Percentiles rank a stretch among this genome's conserved stretches.
Evolutionary conservation across 1,140 invertebrate species (phyloP).

Genomic region (Rhysida immarginata): DNA sequence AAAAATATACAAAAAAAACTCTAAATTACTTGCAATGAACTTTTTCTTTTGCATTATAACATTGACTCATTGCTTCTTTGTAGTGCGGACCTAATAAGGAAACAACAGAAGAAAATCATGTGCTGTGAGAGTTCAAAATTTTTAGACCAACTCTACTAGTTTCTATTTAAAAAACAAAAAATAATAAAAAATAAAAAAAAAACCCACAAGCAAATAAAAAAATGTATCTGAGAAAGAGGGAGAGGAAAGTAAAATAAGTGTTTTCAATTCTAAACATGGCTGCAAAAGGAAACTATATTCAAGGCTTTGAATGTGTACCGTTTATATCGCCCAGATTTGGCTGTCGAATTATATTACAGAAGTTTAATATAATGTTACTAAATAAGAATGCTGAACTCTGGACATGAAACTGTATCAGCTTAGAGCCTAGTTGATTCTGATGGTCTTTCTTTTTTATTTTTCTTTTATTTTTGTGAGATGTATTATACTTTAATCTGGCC

Average conservation of each 20-base stretch:
- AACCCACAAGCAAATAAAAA: no score
- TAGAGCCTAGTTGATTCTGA: slow-evolving; percentile 4
- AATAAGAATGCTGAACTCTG: neutral
- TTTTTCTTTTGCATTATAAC: neutral
- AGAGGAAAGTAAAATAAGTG: neutral
- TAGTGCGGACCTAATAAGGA: neutral
- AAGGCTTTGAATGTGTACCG: neutral
- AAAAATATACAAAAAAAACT: neutral
- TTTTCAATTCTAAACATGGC: neutral
- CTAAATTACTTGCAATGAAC: neutral
- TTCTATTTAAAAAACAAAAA: no score
- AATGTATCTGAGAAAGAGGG: neutral
- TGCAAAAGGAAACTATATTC: neutral
- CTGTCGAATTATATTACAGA: neutral
- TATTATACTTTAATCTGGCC: neutral
- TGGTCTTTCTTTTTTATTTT: neutral
- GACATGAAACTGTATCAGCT: slow-evolving; percentile 1
- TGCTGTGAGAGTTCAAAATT: no score
- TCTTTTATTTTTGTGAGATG: neutral
- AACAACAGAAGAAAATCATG: no score
- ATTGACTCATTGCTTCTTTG: neutral
- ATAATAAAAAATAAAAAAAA: no score
- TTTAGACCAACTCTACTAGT: no score
- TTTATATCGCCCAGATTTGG: neutral
- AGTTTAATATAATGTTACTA: neutral